phyloP scores from a whole-genome alignment of 2,888 invertebrate genomes.

The Rhingia campestris region DNA sequence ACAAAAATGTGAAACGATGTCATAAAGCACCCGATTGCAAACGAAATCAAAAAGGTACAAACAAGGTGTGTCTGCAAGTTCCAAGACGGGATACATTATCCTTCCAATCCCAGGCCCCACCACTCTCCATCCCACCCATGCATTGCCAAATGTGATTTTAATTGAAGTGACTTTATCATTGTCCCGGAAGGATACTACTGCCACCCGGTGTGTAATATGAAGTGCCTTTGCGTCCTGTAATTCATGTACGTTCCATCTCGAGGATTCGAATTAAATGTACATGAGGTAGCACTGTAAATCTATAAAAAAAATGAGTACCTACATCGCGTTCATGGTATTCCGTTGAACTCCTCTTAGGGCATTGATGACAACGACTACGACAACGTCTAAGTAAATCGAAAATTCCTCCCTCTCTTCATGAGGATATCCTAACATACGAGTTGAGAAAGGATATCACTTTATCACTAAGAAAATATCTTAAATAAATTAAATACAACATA shows the following conservation, averaged over 20 bases:
- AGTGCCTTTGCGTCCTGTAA: neutral
- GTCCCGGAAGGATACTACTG: slow-evolving; percentile 19
- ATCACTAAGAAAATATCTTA: slow-evolving; percentile 51
- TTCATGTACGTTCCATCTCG: neutral
- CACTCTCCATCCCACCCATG: too few species aligned
- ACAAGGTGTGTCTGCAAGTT: slow-evolving; percentile 17
- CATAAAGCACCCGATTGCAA: slow-evolving; percentile 8
- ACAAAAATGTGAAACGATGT: neutral
- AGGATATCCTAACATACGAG: slow-evolving; percentile 9
- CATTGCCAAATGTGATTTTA: slow-evolving; percentile 52
- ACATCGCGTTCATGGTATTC: slow-evolving; percentile 3
- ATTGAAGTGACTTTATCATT: slow-evolving; percentile 60
- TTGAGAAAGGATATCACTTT: slow-evolving; percentile 34
- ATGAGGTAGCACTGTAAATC: neutral
- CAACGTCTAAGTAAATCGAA: slow-evolving; percentile 24
- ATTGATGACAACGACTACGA: neutral
- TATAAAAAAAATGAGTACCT: neutral
- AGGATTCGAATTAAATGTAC: slow-evolving; percentile 21
- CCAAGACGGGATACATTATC: slow-evolving; percentile 39
- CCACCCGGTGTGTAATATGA: neutral
- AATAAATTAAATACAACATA: slow-evolving; percentile 54
- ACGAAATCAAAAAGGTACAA: slow-evolving; percentile 14
- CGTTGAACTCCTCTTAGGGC: neutral
- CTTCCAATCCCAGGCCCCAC: neutral
- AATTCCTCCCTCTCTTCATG: slow-evolving; percentile 9